Evolutionary conservation across 1,140 invertebrate genomes (phyloP), one percentile per base, ranked within the genome.

Genomic region (Mycetomoellerius zeteki): DNA sequence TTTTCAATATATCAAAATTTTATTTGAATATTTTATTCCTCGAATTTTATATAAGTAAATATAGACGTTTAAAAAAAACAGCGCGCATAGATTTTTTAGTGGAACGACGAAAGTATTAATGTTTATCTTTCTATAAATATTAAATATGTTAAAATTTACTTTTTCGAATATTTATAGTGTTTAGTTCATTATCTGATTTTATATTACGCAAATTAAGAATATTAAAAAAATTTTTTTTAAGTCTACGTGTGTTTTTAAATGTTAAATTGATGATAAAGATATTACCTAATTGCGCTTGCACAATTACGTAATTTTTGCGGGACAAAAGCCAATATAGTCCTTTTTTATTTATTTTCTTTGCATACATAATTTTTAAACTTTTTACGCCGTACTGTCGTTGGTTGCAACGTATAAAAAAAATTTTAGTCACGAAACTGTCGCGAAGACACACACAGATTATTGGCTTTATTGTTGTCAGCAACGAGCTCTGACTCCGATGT

Each of bases 401-500:
- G 5, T 21, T 60, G 37, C 14, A 33, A 24, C 19, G 14, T 33
- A 33, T 16, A 30, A 24, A 80, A 85, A 24, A 24, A 62, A 5
- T 50, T 77, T 77, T 14, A 47, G 6, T 19, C 27, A 71, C 54
- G 54, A 56, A 21, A 16, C 2, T 54, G 64, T n/a, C 50, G 76
- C 27, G 6, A 65, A 14, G 24, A 16, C 43, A 30, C 14, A 27
- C 24, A 14, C 24, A 47, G 24, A 84, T 90, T 85, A 87, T 86
- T 85, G 77, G 86, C 65, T 43, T 86, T 43, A 27, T 86, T 86
- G 71, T 86, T 52, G 88, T 87, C 80, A 78, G 72, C 77, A 77
- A 85, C 67, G 72, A 91, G 88, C 88, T 92, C 91, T 94, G 90
- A 94, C 91, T 93, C 90, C 91, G 90, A 91, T 94, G 89, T 93